phyloP scores from a whole-genome alignment of 2,113 vertebrate species.

The Geococcyx californianus region DNA sequence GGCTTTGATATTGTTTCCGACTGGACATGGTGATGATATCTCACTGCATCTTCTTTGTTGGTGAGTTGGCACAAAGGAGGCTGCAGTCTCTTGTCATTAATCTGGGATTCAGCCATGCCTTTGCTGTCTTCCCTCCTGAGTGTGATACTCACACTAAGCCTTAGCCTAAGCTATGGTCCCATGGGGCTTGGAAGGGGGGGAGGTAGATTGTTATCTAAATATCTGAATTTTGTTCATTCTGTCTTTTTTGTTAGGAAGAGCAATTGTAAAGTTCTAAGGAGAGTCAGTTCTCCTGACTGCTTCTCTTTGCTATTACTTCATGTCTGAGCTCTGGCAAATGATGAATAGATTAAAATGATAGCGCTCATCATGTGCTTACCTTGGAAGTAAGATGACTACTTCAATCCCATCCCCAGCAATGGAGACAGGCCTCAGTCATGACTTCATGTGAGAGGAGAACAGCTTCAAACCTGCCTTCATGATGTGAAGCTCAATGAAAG shows the following conservation, averaged over 20 bases:
- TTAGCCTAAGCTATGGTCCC: not conserved
- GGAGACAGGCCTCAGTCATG: not conserved
- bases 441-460: slow-evolving; percentile 3
- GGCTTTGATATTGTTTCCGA: not conserved
- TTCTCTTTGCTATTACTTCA: not conserved
- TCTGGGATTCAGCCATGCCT: not conserved
- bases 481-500: slow-evolving; percentile 20
- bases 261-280: not conserved
- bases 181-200: not conserved
- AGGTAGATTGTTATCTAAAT: not conserved
- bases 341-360: not conserved
- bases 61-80: not conserved
- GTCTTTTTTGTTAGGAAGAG: not conserved
- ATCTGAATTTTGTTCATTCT: not conserved
- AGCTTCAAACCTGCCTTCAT: slow-evolving; percentile 31
- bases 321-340: not conserved
- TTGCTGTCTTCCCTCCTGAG: not conserved
- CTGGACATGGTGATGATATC: not conserved
- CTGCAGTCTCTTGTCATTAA: not conserved
- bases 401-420: not conserved
- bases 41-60: not conserved
- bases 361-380: not conserved
- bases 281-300: not conserved
- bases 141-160: not conserved
- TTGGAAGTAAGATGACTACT: not conserved